phyloP scores from a whole-genome alignment of 2,797 vertebrate genomes.

The Babyrousa celebensis region DNA sequence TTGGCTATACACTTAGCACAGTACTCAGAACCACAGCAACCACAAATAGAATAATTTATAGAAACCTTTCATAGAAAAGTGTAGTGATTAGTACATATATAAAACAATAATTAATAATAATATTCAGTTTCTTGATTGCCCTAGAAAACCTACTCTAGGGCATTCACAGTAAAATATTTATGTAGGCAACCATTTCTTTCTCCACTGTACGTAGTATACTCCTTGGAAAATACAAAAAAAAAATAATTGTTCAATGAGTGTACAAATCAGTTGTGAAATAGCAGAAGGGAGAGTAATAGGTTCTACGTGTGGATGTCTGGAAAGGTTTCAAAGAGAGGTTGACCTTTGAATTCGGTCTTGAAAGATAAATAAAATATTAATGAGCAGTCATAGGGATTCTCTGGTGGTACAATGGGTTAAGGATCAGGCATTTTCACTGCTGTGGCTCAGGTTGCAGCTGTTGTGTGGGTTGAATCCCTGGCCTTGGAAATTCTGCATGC shows the following conservation, averaged over 20 bases:
- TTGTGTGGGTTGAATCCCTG: too few species aligned
- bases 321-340: conserved; percentile 41
- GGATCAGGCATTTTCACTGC: too few species aligned
- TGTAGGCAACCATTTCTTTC: neutral
- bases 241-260: conserved; percentile 61
- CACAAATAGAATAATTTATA: conserved; percentile 51
- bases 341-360: conserved; percentile 27
- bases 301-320: neutral
- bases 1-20: neutral
- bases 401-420: too few species aligned
- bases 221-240: conserved; percentile 40
- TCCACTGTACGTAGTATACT: neutral
- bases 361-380: conserved; percentile 70
- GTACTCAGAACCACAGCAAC: conserved; percentile 41
- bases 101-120: conserved; percentile 25
- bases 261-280: conserved; percentile 55
- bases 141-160: neutral
- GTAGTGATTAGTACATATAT: neutral
- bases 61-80: conserved; percentile 8
- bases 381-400: neutral
- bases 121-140: neutral
- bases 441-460: too few species aligned
- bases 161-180: neutral
- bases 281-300: conserved; percentile 28
- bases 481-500: too few species aligned